phyloP scores from a whole-genome alignment of 2,113 vertebrate genomes.

The Callaeas wilsoni region DNA sequence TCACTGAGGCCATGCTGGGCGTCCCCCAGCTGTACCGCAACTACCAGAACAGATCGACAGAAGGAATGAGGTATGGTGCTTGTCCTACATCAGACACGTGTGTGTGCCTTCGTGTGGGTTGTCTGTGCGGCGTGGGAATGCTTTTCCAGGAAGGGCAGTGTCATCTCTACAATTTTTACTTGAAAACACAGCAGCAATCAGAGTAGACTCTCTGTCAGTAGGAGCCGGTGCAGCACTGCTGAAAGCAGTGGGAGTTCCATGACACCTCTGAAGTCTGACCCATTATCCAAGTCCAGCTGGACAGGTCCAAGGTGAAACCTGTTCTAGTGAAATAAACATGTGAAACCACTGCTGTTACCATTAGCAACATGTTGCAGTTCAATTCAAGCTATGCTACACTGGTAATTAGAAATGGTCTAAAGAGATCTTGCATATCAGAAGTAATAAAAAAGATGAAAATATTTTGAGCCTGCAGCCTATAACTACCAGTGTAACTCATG shows the following conservation, averaged over 20 bases:
- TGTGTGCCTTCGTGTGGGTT: rapidly evolving
- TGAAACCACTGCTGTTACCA: background rate
- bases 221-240: background rate
- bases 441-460: background rate
- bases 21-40: conserved; percentile 93
- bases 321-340: background rate
- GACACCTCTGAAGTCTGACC: background rate
- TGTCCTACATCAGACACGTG: background rate
- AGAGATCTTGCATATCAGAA: background rate
- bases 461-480: background rate
- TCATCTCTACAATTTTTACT: background rate
- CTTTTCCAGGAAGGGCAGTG: background rate
- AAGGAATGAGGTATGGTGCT: conserved; percentile 90
- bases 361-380: background rate
- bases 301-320: background rate
- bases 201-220: background rate
- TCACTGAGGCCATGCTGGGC: conserved; percentile 93
- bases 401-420: background rate
- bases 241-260: background rate
- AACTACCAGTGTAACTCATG: background rate
- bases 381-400: background rate
- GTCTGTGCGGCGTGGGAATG: background rate
- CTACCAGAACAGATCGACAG: conserved; percentile 89
- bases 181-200: background rate
- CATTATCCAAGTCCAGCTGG: background rate